These are phyloP conservation scores for Physocephala rufipes DNA, from an alignment of 2,888 invertebrate genomes.

Conservation along the genomic window DNA sequence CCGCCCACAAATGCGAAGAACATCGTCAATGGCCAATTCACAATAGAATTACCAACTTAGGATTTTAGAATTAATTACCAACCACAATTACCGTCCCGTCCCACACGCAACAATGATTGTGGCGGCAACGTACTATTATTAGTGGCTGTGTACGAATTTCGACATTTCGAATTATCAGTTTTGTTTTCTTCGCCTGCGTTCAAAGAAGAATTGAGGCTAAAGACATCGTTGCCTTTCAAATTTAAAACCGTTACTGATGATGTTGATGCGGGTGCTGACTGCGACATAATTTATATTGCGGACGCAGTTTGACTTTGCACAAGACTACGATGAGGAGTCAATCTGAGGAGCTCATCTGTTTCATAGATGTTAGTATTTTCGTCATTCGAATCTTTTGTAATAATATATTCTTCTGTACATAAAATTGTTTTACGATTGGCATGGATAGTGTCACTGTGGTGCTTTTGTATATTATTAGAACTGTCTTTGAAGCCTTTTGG, in stretches of 20 bases:
- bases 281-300: constrained; percentile 50
- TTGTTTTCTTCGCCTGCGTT: constrained; percentile 28
- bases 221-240: constrained; percentile 29
- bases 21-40: no score
- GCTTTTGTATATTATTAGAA: neutral
- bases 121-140: constrained; percentile 40
- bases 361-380: no score
- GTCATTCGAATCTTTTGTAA: no score
- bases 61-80: no score
- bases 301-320: constrained; percentile 63
- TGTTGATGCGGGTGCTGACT: no score
- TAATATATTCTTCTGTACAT: no score
- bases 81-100: no score
- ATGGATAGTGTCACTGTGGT: neutral
- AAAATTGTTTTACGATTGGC: no score
- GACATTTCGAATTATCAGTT: neutral
- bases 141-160: constrained; percentile 34
- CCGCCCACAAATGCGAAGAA: no score
- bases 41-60: no score
- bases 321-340: constrained; percentile 51
- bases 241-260: constrained; percentile 36
- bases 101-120: no score
- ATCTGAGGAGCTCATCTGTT: no score
- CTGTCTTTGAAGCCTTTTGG: constrained; percentile 20
- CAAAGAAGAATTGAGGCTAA: constrained; percentile 15